Base-by-base conservation (phyloP, 2,797 vertebrate species). In the Synanceia verrucosa region DNA sequence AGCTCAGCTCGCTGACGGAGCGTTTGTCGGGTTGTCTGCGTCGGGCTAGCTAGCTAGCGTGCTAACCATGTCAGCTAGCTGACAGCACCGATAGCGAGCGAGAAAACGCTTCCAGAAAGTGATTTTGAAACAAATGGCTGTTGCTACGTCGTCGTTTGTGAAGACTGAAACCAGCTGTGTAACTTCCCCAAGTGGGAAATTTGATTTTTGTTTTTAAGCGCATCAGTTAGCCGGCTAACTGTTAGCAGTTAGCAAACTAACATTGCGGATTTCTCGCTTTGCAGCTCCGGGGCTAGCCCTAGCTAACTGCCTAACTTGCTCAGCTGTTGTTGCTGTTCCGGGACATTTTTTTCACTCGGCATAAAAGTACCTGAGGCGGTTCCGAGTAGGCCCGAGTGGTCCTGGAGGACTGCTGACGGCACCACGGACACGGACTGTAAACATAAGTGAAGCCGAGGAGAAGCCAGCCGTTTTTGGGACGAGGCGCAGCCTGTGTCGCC, bases 31-130 rank as follows among this genome's bases (percentile, higher is more conserved):
- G 47, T 65, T 62, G 78, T 68, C 74, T 84, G 76, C 74, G 78
- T 68, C 63, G 76, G n/a, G 87, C 88, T 79, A 86, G 82, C 76
- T 62, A 87, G 89, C 89, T 80, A 83, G 64, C 78, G 65, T 44
- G 91, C 86, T 90, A 91, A 77, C 83, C 82, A 90, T 91, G 91
- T 48, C 86, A 87, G 84, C 81, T 77, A 86, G 87, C 85, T 87
- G 89, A 90, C 88, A 83, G 63, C 65, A 76, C 62, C 76, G 79
- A 52, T 39, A 64, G 76, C 44, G 58, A 79, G 80, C n/a, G n/a
- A 81, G 66, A 64, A 83, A 13, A 65, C 61, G 66, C 55, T 36
- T 62, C 14, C 19, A 64, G 39, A 68, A 67, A 86, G 86, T 84
- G 88, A 71, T 59, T 56, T 29, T 4, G 0, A 28, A 6, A 65